Evolutionary conservation across 2,888 invertebrate genomes (phyloP).

Genomic region (Cepaea hortensis): DNA sequence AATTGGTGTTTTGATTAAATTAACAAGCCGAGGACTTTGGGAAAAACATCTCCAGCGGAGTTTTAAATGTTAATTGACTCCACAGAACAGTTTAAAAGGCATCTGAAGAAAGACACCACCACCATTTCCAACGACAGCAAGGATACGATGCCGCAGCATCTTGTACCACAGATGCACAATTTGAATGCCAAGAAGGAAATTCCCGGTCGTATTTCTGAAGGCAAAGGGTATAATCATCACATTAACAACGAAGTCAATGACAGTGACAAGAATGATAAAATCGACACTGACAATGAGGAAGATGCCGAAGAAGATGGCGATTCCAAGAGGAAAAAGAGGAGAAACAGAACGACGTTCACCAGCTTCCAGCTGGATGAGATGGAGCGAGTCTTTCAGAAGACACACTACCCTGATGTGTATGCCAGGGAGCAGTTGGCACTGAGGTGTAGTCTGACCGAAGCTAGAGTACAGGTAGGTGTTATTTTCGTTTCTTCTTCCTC

Average conservation of each 20-base stretch:
- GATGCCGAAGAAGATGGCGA: constrained; percentile 57
- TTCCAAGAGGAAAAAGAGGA: constrained; percentile 72
- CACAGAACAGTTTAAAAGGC: no score
- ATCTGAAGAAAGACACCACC: not conserved
- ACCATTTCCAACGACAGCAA: not conserved
- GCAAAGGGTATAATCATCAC: not conserved
- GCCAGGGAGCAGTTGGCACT: constrained; percentile 76
- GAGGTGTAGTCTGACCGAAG: constrained; percentile 75
- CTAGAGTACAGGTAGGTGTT: constrained; percentile 74
- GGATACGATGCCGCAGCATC: not conserved
- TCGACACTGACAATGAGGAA: constrained; percentile 39
- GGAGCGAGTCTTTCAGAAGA: constrained; percentile 76
- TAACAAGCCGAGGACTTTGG: no score
- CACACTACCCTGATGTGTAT: constrained; percentile 76
- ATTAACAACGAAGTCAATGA: not conserved
- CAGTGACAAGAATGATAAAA: constrained; percentile 30
- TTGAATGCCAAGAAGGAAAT: constrained; percentile 8
- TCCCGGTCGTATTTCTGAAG: not conserved
- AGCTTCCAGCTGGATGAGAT: constrained; percentile 76
- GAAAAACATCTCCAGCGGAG: no score
- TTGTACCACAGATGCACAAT: constrained; percentile 18
- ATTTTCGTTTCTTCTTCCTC: no score
- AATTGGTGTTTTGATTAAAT: no score
- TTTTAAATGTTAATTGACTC: no score
- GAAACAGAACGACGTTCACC: constrained; percentile 76